These are phyloP conservation scores for Acrossocheilus wenchowensis DNA, from an alignment of 2,797 vertebrate species.

Conservation along the genomic window DNA sequence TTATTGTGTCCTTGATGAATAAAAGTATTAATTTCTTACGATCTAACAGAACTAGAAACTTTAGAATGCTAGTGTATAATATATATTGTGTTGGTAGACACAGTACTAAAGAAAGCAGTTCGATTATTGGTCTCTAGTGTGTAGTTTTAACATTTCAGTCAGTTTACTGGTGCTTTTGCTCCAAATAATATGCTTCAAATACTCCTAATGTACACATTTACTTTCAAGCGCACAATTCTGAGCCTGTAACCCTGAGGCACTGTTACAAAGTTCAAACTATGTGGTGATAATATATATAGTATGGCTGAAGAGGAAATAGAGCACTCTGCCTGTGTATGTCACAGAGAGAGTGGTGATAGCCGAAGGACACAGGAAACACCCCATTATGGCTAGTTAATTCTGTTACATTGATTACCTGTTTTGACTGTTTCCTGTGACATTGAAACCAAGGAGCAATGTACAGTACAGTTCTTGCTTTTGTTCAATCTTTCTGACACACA, in stretches of 20 bases:
- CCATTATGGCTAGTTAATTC: conserved; percentile 26
- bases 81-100: not conserved
- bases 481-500: not conserved
- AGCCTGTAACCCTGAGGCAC: conserved; percentile 7
- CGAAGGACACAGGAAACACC: conserved; percentile 21
- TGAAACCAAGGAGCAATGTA: not conserved
- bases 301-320: conserved; percentile 12
- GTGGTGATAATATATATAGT: conserved; percentile 2
- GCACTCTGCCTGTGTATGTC: conserved; percentile 19
- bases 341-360: not conserved
- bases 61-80: too few relatives aligned
- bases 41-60: too few relatives aligned
- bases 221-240: not conserved
- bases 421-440: conserved; percentile 6
- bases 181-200: not conserved
- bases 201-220: not conserved
- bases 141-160: not conserved
- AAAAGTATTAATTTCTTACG: not conserved
- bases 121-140: not conserved
- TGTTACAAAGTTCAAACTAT: conserved; percentile 24
- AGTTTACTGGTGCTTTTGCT: not conserved
- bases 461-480: not conserved
- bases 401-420: conserved; percentile 16
- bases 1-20: not conserved
- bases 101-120: not conserved